These are phyloP conservation scores for Polyommatus icarus DNA, from an alignment of 2,888 invertebrate genomes.

Conservation along the genomic window DNA sequence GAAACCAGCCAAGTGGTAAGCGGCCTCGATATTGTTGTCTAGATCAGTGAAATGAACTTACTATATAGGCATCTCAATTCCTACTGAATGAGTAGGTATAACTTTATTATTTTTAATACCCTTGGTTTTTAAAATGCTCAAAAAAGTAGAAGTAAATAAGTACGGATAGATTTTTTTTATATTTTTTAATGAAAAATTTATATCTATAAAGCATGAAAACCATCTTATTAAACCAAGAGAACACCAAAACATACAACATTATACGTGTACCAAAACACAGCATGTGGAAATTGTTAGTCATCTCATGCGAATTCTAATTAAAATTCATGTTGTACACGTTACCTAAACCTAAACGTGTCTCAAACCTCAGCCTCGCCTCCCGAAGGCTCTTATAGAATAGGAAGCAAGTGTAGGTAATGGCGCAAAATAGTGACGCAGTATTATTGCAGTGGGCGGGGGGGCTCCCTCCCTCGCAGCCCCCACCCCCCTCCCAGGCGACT, in stretches of 20 bases:
- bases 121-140: background rate
- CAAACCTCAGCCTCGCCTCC: constrained; percentile 51
- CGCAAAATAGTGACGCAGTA: constrained; percentile 82
- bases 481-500: constrained; percentile 65
- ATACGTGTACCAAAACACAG: constrained; percentile 8
- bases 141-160: background rate
- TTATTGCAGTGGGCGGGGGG: constrained; percentile 76
- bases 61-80: background rate
- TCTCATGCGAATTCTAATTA: constrained; percentile 30
- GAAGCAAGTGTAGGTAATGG: constrained; percentile 81
- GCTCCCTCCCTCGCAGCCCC: constrained; percentile 52
- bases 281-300: constrained; percentile 14
- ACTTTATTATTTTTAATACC: background rate
- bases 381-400: constrained; percentile 76
- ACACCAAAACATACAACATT: background rate
- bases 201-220: background rate
- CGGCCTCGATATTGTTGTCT: background rate
- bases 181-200: background rate
- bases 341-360: constrained; percentile 31
- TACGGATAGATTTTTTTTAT: too few relatives aligned
- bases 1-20: background rate
- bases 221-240: background rate
- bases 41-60: background rate
- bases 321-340: constrained; percentile 28
- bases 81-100: background rate